These are phyloP conservation scores for Aricia artaxerxes DNA, from an alignment of 2,888 invertebrate species.

Conservation along the genomic window DNA sequence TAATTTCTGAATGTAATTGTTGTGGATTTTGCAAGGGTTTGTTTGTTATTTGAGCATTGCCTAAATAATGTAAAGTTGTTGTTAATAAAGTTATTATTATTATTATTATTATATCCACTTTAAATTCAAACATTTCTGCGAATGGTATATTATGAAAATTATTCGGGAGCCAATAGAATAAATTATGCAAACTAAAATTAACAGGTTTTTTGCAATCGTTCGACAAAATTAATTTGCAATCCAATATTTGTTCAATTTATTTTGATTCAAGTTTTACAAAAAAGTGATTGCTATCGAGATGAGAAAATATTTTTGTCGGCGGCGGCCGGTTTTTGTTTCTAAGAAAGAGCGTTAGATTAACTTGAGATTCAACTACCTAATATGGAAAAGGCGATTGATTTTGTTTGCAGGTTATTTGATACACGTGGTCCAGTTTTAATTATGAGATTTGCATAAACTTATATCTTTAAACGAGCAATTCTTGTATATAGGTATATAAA, in stretches of 20 bases:
- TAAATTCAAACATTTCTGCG: too few relatives aligned
- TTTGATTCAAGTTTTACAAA: background rate
- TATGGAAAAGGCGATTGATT: background rate
- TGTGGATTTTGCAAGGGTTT: slow-evolving; percentile 42
- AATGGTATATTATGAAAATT: background rate
- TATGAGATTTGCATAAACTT: too few relatives aligned
- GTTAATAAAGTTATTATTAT: too few relatives aligned
- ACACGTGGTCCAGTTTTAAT: too few relatives aligned
- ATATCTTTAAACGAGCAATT: too few relatives aligned
- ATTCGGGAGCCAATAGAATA: background rate
- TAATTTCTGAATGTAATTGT: slow-evolving; percentile 55
- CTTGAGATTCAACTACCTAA: background rate
- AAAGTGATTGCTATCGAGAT: background rate
- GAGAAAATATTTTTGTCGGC: background rate
- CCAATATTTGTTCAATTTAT: background rate
- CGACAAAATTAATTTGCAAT: background rate
- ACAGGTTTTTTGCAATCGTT: background rate
- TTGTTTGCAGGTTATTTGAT: background rate
- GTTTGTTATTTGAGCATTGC: background rate
- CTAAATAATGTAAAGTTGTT: background rate
- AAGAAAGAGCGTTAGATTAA: background rate
- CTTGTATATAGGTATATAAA: too few relatives aligned
- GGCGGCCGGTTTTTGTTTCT: background rate
- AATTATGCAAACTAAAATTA: background rate
- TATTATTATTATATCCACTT: too few relatives aligned